Base-by-base conservation (phyloP, 2,113 vertebrate species). In the Tympanuchus pallidicinctus region DNA sequence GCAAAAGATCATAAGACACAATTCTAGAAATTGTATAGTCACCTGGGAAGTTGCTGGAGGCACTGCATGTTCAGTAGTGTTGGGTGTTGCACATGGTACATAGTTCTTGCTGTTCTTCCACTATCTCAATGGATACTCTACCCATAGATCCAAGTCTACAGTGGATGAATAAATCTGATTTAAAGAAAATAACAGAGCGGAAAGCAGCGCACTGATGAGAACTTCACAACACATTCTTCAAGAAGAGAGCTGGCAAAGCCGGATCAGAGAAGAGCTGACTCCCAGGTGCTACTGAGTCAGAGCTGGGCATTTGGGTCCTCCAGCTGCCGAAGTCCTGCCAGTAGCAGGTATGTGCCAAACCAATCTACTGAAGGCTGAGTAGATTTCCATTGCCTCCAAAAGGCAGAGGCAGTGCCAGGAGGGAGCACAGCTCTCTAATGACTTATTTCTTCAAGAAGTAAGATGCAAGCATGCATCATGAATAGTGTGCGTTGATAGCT, bases 291-390 rank as follows among this genome's bases (percentile, higher is more conserved):
- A 21, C 13, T 8, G 61, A 83, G 57, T 66, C 50, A 43, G 77
- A 81, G 60, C 30, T 4, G 3, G 83, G 69, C 76, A 90, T 59
- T 91, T 92, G 89, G 76, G 64, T 71, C 36, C 57, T 8, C 27
- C 69, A 86, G 76, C 80, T 95, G 94, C 86, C 76, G 22, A 90
- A 85, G 67, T 38, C 22, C 5, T 21, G 59, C 75, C 82, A 82
- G 56, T 2, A 4, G 48, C 16, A 20, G 72, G 52, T 60, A 77
- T 28, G 28, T 83, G 54, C 76, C 89, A 94, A 94, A 78, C 43
- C 83, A 66, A 80, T 69, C 75, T 82, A 38, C 38, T 52, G 73
- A 66, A 82, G 54, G 86, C 63, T 16, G 11, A 90, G 56, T 40
- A 20, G 56, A 61, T 83, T 93, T 38, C 47, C 69, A 54, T 27